Evolutionary conservation across 2,888 invertebrate species (phyloP), one percentile per base, ranked within the genome.

Genomic region (Habroteleia sp.): DNA sequence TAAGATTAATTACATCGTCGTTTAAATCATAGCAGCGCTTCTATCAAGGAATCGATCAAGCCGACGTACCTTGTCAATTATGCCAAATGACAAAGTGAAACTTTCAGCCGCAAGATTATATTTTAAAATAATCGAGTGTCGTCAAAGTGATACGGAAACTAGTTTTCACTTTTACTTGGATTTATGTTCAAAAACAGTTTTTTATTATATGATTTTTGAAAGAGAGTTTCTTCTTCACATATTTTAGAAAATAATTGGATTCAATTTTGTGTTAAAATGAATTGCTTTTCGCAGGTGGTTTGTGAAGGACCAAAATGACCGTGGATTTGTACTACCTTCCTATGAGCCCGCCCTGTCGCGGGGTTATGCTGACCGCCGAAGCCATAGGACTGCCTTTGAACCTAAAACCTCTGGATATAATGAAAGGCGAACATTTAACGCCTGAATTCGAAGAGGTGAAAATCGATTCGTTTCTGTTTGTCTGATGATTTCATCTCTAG

Each of bases 391-490:
- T 89, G 1, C 62, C 84, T 2, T 50, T 89, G 13, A 88, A 89
- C 62, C 71, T 87, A 16, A 88, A 87, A 58, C 39, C 54, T n/a
- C 20, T 88, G 13, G 80, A 89, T 69, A 16, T 87, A n/a, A 41
- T 83, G 2, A 78, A 79, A 37, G 87, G 87, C 0, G 89, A 89
- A 73, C 83, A 89, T 13, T 63, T 84, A n/a, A 85, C 80, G 16
- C 85, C 89, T 1, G 89, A 89, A 68, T 90, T 80, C 62, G 80
- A 87, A 25, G 77, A 88, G 83, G 89, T 89, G n/a, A n/a, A n/a
- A n/a, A n/a, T n/a, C n/a, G n/a, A n/a, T n/a, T n/a, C n/a, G n/a
- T n/a, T n/a, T n/a, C n/a, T n/a, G n/a, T n/a, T n/a, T n/a, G n/a
- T n/a, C n/a, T n/a, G n/a, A n/a, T n/a, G n/a, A n/a, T n/a, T n/a